Base-by-base conservation (phyloP, 1,140 invertebrate genomes). In the Drosophila bocki region DNA sequence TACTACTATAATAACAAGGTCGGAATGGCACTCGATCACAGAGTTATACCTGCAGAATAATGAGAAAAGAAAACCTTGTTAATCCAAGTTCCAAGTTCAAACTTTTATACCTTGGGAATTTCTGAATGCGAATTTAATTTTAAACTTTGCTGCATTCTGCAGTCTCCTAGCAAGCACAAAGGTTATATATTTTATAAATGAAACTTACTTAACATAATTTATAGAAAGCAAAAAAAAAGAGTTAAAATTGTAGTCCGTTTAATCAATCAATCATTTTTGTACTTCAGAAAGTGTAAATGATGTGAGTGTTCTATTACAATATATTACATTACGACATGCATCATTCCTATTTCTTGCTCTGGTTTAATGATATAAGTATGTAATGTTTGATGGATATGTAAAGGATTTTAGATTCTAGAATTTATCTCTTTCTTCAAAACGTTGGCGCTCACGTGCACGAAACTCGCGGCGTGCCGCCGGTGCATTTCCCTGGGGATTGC, bases 371-470 rank as follows among this genome's bases (percentile, higher is more conserved):
- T 35, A 2, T 26, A n/a, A n/a, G 13, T 37, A n/a, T 39, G 33
- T 5, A 5, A 26, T 26, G 26, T 26, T 26, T 26, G 3, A 26
- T 26, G 26, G 4, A 6, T 19, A 8, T 32, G 32, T 32, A n/a
- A n/a, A n/a, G n/a, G 7, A 7, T 32, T 7, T 32, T 7, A 7
- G n/a, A 5, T 48, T 7, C 11, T 44, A 51, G 2, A 39, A 26
- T 5, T 39, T 42, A 6, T 50, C 4, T 4, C 17, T 37, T 1
- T 39, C 37, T 0, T 13, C 17, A 13, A 71, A 62, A 7, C 81
- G 81, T 3, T 5, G 13, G 12, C 77, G 75, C 19, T 82, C 63
- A 3, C 11, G 3, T 5, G 54, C 39, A 0, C 81, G 81, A 4
- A 84, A 80, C 9, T 59, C 9, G 3, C 70, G 60, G 0, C 76